Evolutionary conservation across 2,113 vertebrate species (phyloP), one percentile per base, ranked within the genome.

Genomic region (Prionailurus viverrinus): DNA sequence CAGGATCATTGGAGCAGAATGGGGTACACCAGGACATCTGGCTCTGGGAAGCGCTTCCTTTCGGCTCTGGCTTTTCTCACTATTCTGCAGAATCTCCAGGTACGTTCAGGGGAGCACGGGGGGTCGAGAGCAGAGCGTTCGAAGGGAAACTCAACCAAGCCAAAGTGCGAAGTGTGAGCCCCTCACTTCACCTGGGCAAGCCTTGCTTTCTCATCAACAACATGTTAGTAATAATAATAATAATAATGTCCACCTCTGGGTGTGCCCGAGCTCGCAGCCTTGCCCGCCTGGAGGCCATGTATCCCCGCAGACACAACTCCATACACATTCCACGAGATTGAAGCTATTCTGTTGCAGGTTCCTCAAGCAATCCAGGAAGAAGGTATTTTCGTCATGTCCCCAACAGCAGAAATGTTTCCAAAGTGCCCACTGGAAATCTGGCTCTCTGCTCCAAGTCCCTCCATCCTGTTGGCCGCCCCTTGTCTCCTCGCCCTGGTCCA

Each of bases 251-350:
- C 18, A n/a, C 41, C 23, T 33, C 15, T 14, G 65, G 65, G 5
- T 3, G 36, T 5, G 48, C 14, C 66, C 16, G 25, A 7, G 33
- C 58, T 31, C 21, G 8, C 16, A 4, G 7, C 45, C 61, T 36
- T 18, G 58, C 27, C 36, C 21, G 0, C 13, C 45, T 18, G 65
- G 79, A 41, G 53, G 48, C 80, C 19, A 12, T 2, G 23, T 4
- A 19, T 15, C 51, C 55, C 74, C 9, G 10, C 19, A 39, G 79
- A 51, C n/a, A 11, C 23, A 12, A 14, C 5, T 58, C 65, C n/a
- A 0, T 27, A 8, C 1, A 4, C 3, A 5, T 10, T 16, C 65
- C 48, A 11, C 1, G 53, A 83, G 63, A 69, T 7, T 6, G 74
- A 68, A 41, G 33, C 10, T n/a, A 7, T 63, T 55, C 66, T 74